phyloP scores from a whole-genome alignment of 2,888 invertebrate species.

The Epinotia ramella region DNA sequence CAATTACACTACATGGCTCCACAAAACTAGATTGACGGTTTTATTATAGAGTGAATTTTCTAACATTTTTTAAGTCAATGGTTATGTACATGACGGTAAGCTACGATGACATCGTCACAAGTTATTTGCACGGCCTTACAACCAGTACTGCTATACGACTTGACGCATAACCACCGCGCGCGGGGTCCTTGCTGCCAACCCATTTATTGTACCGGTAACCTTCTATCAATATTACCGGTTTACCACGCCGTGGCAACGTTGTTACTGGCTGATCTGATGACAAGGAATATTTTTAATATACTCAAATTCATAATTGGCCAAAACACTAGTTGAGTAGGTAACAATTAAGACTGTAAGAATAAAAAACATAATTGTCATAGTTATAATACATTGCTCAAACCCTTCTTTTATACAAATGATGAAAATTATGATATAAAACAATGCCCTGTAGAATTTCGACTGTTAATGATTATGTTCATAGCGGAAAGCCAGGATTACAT shows the following conservation, averaged over 20 bases:
- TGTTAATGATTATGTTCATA: slow-evolving; percentile 45
- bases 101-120: not conserved
- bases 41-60: too few relatives aligned
- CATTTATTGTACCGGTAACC: slow-evolving; percentile 11
- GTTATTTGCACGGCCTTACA: slow-evolving; percentile 2
- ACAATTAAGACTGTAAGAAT: not conserved
- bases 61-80: not conserved
- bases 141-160: not conserved
- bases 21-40: too few relatives aligned
- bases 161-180: not conserved
- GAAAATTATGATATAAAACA: too few relatives aligned
- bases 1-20: not conserved
- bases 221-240: slow-evolving; percentile 7
- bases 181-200: slow-evolving; percentile 13
- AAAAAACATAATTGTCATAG: too few relatives aligned
- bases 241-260: not conserved
- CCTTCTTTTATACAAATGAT: too few relatives aligned
- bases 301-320: not conserved
- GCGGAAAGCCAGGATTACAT: slow-evolving; percentile 49
- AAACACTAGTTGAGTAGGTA: not conserved
- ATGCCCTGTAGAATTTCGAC: too few relatives aligned
- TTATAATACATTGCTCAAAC: too few relatives aligned
- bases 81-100: not conserved
- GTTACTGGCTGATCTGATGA: slow-evolving; percentile 46
- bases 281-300: not conserved